A percentile compares a stretch with the other conserved stretches of the same genome.
These are phyloP conservation scores for Mus pahari DNA, from an alignment of 2,113 vertebrate species.

Conservation along the genomic window DNA sequence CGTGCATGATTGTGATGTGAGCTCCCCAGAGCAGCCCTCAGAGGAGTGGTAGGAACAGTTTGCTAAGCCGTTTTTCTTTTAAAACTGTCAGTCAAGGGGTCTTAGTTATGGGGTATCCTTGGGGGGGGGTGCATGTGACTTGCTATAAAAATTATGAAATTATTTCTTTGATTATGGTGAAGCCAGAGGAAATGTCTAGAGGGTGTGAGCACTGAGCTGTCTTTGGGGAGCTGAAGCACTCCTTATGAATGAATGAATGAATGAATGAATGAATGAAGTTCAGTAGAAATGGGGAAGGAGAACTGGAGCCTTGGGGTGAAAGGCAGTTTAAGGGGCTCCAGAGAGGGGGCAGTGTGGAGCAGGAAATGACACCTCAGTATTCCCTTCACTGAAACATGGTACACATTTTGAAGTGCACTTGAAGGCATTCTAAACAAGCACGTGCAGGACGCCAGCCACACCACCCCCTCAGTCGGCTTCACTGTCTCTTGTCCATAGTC, in stretches of 20 bases:
- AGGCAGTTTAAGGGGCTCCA: neutral
- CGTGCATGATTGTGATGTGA: neutral
- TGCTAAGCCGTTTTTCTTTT: constrained; percentile 20
- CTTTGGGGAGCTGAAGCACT: constrained; percentile 18
- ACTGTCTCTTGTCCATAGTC: neutral
- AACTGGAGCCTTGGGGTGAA: neutral
- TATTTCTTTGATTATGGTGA: constrained; percentile 43
- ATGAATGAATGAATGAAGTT: too few species aligned
- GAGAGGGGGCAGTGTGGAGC: neutral
- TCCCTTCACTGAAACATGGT: constrained; percentile 72
- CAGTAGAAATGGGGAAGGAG: constrained; percentile 30
- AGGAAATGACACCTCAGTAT: constrained; percentile 74
- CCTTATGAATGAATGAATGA: neutral
- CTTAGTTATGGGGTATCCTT: constrained; percentile 46
- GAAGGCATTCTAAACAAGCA: constrained; percentile 58
- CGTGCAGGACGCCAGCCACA: constrained; percentile 38
- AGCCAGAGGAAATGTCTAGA: constrained; percentile 52
- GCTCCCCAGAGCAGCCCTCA: constrained; percentile 22
- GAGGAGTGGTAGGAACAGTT: constrained; percentile 71
- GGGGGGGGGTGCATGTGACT: constrained; percentile 67
- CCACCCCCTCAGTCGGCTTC: neutral
- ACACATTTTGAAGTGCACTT: constrained; percentile 78
- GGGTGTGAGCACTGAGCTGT: constrained; percentile 52
- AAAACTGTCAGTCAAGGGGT: constrained; percentile 56
- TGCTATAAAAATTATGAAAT: constrained; percentile 51